phyloP scores from a whole-genome alignment of 2,888 invertebrate species.

The Leptinotarsa juncta region DNA sequence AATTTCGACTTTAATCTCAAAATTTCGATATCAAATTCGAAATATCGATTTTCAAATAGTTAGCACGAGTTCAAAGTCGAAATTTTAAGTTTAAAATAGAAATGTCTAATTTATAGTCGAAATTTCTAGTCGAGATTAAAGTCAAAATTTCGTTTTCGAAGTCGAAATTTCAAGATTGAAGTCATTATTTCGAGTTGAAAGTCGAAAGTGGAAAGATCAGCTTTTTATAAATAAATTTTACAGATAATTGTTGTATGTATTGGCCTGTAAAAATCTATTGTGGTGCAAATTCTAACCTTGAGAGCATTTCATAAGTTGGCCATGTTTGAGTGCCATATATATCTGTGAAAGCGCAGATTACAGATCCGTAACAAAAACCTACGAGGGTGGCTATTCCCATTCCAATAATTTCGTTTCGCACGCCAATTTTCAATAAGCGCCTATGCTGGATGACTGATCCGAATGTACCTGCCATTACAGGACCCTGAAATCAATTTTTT shows the following conservation, averaged over 20 bases:
- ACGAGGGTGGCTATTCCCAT: conserved; percentile 74
- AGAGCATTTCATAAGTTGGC: conserved; percentile 76
- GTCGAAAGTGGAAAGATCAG: no score
- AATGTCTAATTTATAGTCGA: no score
- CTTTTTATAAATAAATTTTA: background rate
- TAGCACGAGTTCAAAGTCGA: no score
- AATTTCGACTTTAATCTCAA: no score
- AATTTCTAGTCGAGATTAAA: no score
- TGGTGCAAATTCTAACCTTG: conserved; percentile 64
- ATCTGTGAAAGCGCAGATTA: conserved; percentile 69
- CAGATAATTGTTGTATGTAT: background rate
- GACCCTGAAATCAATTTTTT: conserved; percentile 69
- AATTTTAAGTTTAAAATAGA: no score
- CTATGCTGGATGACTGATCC: conserved; percentile 78
- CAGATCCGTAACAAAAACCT: conserved; percentile 77
- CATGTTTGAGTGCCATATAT: conserved; percentile 72
- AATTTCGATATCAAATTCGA: no score
- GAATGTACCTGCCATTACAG: conserved; percentile 81
- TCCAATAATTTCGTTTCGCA: conserved; percentile 76
- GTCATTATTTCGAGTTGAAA: no score
- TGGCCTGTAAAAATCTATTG: background rate
- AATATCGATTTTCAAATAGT: no score
- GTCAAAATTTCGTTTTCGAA: no score
- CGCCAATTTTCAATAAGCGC: conserved; percentile 73
- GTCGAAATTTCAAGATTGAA: no score